Evolutionary conservation across 2,113 vertebrate genomes (phyloP).

Genomic region (Podarcis muralis): DNA sequence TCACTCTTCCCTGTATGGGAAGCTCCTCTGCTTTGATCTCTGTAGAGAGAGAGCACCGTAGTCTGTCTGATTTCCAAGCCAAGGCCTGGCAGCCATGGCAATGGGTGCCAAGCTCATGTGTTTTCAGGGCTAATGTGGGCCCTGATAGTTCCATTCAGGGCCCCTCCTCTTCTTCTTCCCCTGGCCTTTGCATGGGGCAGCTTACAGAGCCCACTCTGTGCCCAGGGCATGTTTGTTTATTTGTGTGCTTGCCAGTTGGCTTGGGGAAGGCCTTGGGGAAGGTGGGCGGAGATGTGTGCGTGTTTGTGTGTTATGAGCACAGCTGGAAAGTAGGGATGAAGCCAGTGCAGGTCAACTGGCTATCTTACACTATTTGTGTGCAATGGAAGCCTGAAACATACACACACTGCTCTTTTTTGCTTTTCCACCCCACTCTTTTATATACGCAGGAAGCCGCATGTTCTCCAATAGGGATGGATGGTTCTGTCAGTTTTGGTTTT

Average conservation of each 20-base stretch:
- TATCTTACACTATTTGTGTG: neutral
- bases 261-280: neutral
- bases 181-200: neutral
- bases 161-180: neutral
- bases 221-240: neutral
- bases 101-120: neutral
- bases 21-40: too few relatives aligned
- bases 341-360: neutral
- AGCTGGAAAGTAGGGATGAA: neutral
- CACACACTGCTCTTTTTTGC: neutral
- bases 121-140: too few relatives aligned
- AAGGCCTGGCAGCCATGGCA: neutral
- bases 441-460: neutral
- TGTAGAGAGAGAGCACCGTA: neutral
- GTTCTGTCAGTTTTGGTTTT: too few relatives aligned
- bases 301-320: neutral
- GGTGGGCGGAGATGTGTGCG: neutral
- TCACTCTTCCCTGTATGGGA: too few relatives aligned
- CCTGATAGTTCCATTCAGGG: neutral
- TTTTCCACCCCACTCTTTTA: neutral
- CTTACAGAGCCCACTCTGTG: neutral
- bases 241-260: constrained; percentile 6
- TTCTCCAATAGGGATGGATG: too few relatives aligned
- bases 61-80: neutral
- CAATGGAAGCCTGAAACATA: neutral